These are phyloP conservation scores for Drosophila pseudoobscura DNA, from an alignment of 1,140 invertebrate species.

Conservation along the genomic window DNA sequence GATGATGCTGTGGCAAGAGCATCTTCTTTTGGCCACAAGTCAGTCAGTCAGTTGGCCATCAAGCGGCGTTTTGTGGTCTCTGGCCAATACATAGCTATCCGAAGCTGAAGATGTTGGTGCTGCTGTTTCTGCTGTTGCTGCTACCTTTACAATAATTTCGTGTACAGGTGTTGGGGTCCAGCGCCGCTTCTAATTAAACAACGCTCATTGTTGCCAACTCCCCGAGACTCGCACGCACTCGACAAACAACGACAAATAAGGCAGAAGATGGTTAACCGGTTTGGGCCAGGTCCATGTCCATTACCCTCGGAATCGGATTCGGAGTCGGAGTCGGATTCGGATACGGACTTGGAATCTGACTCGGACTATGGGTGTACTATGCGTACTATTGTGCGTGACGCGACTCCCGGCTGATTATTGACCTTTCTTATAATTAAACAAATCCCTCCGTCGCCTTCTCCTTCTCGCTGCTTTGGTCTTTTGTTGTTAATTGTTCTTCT, in stretches of 20 bases:
- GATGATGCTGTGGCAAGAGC: conserved; percentile 43
- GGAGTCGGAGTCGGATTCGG: conserved; percentile 19
- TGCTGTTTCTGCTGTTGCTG: conserved; percentile 6
- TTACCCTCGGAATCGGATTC: conserved; percentile 13
- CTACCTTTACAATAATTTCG: conserved; percentile 22
- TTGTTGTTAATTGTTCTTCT: conserved; percentile 63
- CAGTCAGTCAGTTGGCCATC: conserved; percentile 79
- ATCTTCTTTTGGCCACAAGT: conserved; percentile 27
- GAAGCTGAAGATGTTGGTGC: conserved; percentile 27
- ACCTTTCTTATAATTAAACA: conserved; percentile 59
- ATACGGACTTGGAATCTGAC: neutral
- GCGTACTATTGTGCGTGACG: conserved; percentile 45
- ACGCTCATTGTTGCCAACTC: conserved; percentile 49
- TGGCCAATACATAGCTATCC: conserved; percentile 21
- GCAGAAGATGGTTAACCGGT: conserved; percentile 47
- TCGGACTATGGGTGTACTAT: neutral
- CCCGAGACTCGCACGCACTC: conserved; percentile 32
- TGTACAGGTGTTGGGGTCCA: conserved; percentile 67
- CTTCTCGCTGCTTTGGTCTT: conserved; percentile 2
- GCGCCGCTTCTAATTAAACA: conserved; percentile 76
- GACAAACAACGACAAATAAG: conserved; percentile 75
- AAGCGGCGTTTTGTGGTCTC: conserved; percentile 77
- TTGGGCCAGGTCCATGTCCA: conserved; percentile 34
- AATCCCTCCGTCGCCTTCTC: neutral
- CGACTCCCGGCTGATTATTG: conserved; percentile 42